A percentile compares a stretch with the other conserved stretches of the same genome.
Evolutionary conservation across 2,797 vertebrate genomes (phyloP).

Genomic region (Crocidura indochinensis): DNA sequence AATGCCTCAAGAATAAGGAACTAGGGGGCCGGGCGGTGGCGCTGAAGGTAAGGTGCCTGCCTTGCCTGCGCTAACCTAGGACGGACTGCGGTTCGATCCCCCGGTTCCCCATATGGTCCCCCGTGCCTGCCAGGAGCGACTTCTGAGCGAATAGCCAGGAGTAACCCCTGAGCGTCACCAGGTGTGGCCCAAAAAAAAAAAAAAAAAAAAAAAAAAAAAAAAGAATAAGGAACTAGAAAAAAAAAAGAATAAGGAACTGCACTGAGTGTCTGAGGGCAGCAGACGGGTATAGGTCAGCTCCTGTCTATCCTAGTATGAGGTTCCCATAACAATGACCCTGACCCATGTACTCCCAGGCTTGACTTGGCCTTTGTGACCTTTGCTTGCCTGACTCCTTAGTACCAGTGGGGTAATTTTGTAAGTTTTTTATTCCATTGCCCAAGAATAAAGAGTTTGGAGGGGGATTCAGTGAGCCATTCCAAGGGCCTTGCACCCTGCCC

Average conservation of each 20-base stretch:
- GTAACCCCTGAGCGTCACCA: no score
- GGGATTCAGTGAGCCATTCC: constrained; percentile 35
- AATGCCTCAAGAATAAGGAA: background rate
- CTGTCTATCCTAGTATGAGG: constrained; percentile 71
- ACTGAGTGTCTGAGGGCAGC: constrained; percentile 56
- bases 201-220: no score
- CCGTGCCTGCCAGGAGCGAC: no score
- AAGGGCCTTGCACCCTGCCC: constrained; percentile 5
- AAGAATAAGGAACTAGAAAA: background rate
- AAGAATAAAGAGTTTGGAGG: constrained; percentile 71
- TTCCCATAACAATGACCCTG: constrained; percentile 64
- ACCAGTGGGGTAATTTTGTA: constrained; percentile 67
- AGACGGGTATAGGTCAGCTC: constrained; percentile 71
- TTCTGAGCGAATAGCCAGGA: no score
- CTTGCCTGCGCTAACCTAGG: no score
- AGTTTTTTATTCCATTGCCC: constrained; percentile 75
- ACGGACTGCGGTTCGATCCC: no score
- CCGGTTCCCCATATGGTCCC: no score
- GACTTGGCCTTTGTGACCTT: constrained; percentile 9
- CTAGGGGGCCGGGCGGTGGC: no score
- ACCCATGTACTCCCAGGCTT: background rate
- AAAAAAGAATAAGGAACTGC: background rate
- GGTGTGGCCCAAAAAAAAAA: no score
- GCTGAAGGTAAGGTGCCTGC: no score
- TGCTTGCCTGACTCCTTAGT: background rate